Base-by-base conservation (phyloP, 2,113 vertebrate species). In the Struthio camelus region DNA sequence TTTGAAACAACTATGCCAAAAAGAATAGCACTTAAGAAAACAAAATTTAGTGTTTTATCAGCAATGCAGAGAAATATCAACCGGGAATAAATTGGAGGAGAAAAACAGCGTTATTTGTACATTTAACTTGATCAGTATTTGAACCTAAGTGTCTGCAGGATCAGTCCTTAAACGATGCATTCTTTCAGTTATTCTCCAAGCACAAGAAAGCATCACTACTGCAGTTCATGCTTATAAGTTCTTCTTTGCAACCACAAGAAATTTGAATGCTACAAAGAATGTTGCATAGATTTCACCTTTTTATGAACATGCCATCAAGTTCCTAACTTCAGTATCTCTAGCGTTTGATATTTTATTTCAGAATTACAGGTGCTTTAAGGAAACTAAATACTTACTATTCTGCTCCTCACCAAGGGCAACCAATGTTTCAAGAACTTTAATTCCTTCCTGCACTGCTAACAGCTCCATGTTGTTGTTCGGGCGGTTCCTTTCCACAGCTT, bases 341-440 rank as follows among this genome's bases (percentile, higher is more conserved):
- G 66, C 6, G 5, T 66, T 83, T 25, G 67, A 9, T 34, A 76
- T 38, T 89, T 66, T 64, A 77, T 77, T 96, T 94, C 18, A 80
- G 46, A 46, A 89, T 59, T 75, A 88, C 14, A 27, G 3, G 25
- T 50, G 85, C 87, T 90, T 77, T 77, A 89, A 32, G 85, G 94
- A 96, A 94, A 73, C n/a, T 32, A 54, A 83, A 87, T 94, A 99
- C 99, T 99, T 98, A 99, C 99, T 98, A 94, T 99, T 99, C 87
- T 99, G 98, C 82, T 99, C 99, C 87, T 99, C 99, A 50, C 99
- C 99, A 97, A 99, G 99, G 93, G 98, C 97, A 89, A 99, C 99
- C 94, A 99, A 89, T 7, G 98, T 99, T 98, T 99, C 99, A 92
- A 99, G 98, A 84, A 99, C 99, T 97, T 98, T 98, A 97, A 99